phyloP scores from a whole-genome alignment of 2,797 vertebrate species.

The Hipposideros larvatus region DNA sequence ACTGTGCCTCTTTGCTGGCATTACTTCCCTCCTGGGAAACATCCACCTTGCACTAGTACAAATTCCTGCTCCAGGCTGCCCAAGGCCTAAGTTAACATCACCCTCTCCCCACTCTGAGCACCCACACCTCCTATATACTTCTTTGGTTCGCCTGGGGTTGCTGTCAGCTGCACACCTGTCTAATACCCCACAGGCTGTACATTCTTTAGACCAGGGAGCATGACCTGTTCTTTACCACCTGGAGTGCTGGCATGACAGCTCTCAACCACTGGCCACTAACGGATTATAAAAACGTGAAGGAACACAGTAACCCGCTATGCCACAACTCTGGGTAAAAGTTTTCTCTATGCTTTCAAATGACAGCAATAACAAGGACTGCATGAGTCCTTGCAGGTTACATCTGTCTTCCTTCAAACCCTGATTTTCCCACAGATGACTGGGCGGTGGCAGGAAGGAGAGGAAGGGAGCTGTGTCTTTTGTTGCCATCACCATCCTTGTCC shows the following conservation, averaged over 20 bases:
- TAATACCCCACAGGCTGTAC: background rate
- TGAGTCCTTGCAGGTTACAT: background rate
- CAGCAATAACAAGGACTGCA: background rate
- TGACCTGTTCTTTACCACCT: background rate
- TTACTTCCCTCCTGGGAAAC: background rate
- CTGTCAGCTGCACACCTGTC: background rate
- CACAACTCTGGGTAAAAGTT: background rate
- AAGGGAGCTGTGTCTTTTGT: background rate
- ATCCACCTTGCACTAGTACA: background rate
- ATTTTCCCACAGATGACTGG: background rate
- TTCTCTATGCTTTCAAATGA: background rate
- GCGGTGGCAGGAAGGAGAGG: background rate
- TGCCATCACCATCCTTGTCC: background rate
- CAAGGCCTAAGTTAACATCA: background rate
- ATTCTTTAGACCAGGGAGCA: background rate
- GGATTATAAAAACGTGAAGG: background rate
- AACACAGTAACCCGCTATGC: too few relatives aligned
- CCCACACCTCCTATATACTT: background rate
- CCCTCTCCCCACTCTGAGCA: rapidly evolving
- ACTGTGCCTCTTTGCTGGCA: too few relatives aligned
- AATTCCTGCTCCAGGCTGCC: background rate
- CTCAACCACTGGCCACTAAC: background rate
- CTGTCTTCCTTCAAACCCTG: background rate
- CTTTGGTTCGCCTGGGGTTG: background rate
- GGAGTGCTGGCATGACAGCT: background rate